Evolutionary conservation across 2,888 invertebrate species (phyloP), one percentile per base, ranked within the genome.

Genomic region (Meandrusa payeni): DNA sequence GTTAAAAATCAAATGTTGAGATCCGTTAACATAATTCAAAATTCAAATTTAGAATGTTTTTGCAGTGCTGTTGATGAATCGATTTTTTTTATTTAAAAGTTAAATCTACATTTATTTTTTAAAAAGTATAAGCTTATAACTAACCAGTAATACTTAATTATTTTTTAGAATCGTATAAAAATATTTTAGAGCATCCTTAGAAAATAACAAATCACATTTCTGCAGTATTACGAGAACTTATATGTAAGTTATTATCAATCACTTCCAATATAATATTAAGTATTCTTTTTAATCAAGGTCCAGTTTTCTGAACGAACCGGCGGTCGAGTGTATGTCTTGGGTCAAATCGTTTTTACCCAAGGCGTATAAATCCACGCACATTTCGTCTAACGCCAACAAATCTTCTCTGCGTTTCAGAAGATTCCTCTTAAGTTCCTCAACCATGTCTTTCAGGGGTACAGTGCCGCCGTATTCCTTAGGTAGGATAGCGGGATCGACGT

Each of bases 381-480:
- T 93, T 10, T 93, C 92, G 59, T 95, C 95, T 47, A 95, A 77
- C 4, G 93, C 92, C 36, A 94, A 72, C 31, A 95, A 79, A 6
- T 90, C 89, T 13, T 92, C 90, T 54, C 93, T 89, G 44, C 89
- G 91, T 49, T 91, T 90, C 45, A 90, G 73, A 28, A 95, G 74
- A 40, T 90, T 90, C 22, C 85, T 76, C 66, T 94, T 94, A 50
- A 95, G 89, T 61, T 90, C 90, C 72, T 93, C 91, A 48, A 96
- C 93, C 94, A 97, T 95, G 37, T 95, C 94, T 15, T 88, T 88
- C 37, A 95, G 77, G 9, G 96, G 94, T 10, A 95, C 90, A 10
- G 91, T 92, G n/a, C 96, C 96, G 4, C 96, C 96, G 64, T 96
- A 96, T 76, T 97, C 96, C 71, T 93, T 93, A 0, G 96, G 96